Evolutionary conservation across 2,113 vertebrate species (phyloP), one percentile per base, ranked within the genome.

Genomic region (Megaptera novaeangliae): DNA sequence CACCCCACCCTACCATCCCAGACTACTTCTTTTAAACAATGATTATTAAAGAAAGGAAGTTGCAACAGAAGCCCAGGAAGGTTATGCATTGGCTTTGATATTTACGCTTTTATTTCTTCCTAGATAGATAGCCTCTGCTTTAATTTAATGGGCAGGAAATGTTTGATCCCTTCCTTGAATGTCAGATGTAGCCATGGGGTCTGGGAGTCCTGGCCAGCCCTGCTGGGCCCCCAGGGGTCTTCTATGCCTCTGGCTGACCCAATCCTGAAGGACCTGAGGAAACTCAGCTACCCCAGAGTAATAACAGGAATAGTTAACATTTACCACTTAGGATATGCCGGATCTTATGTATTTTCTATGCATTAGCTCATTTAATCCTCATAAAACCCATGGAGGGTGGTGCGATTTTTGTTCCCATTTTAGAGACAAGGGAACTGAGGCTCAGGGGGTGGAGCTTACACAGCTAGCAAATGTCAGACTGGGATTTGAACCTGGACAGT

Each of bases 81-180:
- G 95, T 81, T 96, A 59, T 64, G 7, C 80, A 64, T 31, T 4
- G 11, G 41, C 75, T 83, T 63, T 90, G 83, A 75, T 92, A 90
- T 66, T 93, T 96, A 52, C 85, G 49, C 69, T 94, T 95, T 96
- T 83, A 71, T 96, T 88, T 91, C 93, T 93, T 91, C 77, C 92
- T 91, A 41, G 25, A 41, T 64, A 81, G 81, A 83, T 0, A 27
- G 31, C 66, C 57, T 10, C 49, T 46, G 55, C 88, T 90, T 82
- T 90, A 74, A 94, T 69, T 77, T 96, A 93, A 94, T 64, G 64
- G 83, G 52, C 96, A 95, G 94, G 93, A 95, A 92, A 91, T 87
- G 57, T 81, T 93, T 88, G 80, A 84, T 82, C 81, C 39, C 81
- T 36, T 88, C 72, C 80, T 94, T 95, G 39, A 69, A 61, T 87